These are phyloP conservation scores for Glareola pratincola DNA, from an alignment of 2,113 vertebrate genomes.

Conservation along the genomic window DNA sequence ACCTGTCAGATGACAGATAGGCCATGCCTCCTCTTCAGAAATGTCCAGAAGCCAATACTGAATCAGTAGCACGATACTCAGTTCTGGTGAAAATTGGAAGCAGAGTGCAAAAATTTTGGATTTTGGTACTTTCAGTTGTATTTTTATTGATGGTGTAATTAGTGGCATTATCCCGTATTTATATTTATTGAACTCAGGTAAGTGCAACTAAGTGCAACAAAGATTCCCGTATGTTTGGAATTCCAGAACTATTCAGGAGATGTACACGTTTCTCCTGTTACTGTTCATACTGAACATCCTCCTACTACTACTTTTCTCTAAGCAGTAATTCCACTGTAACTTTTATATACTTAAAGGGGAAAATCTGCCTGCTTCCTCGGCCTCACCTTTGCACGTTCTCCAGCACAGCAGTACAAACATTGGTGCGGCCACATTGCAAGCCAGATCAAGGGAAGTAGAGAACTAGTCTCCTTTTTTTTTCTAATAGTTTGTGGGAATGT, in stretches of 20 bases:
- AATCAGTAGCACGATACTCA: neutral
- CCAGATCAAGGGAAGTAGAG: neutral
- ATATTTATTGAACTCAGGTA: neutral
- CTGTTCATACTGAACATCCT: neutral
- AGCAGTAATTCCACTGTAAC: neutral
- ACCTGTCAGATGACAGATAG: neutral
- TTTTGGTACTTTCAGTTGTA: neutral
- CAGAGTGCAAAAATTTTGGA: neutral
- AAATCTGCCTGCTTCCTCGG: neutral
- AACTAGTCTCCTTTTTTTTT: neutral
- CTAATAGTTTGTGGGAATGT: neutral
- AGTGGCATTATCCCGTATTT: neutral
- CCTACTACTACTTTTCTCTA: neutral
- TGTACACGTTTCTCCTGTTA: neutral
- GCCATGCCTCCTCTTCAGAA: neutral
- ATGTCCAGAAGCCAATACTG: neutral
- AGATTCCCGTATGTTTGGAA: neutral
- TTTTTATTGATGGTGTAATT: neutral
- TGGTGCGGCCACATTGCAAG: neutral
- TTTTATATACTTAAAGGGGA: neutral
- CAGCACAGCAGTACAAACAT: neutral
- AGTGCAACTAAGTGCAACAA: neutral
- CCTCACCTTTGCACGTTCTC: neutral
- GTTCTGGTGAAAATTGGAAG: neutral
- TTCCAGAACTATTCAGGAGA: neutral